These are phyloP conservation scores for Bruchidius siliquastri DNA, from an alignment of 2,888 invertebrate genomes.

Conservation along the genomic window DNA sequence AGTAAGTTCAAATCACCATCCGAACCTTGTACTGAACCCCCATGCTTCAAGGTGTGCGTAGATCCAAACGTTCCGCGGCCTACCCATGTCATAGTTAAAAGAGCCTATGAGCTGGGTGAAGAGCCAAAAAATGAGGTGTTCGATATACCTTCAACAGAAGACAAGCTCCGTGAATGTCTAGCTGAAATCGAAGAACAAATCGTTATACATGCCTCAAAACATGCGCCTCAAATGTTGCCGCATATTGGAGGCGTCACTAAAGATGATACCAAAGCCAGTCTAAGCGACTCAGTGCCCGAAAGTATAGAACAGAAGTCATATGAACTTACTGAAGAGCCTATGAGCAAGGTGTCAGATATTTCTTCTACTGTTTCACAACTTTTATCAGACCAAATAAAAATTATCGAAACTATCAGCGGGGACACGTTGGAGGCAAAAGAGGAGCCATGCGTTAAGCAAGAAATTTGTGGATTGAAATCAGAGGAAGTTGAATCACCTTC, in stretches of 20 bases:
- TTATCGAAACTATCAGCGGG: constrained; percentile 23
- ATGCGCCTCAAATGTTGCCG: not conserved
- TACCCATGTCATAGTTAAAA: not conserved
- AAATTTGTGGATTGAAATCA: constrained; percentile 2
- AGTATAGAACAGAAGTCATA: not conserved
- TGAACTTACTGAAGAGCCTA: not conserved
- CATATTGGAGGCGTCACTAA: not conserved
- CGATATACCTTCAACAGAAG: not conserved
- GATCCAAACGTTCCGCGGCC: constrained; percentile 26
- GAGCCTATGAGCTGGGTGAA: not conserved
- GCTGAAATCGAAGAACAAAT: not conserved
- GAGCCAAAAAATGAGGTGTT: not conserved
- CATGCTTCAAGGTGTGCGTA: constrained; percentile 34
- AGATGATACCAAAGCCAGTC: too few species aligned
- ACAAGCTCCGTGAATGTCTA: not conserved
- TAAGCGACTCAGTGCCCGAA: not conserved
- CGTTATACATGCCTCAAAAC: not conserved
- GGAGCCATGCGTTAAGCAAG: constrained; percentile 21
- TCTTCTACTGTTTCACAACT: constrained; percentile 5
- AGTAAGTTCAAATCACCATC: not conserved
- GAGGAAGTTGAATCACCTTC: not conserved
- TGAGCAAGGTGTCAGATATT: not conserved
- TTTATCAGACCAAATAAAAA: constrained; percentile 18
- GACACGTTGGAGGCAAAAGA: constrained; percentile 21
- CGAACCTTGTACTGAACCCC: constrained; percentile 33